A percentile compares a stretch with the other conserved stretches of the same genome.
These are phyloP conservation scores for Hapalemur alaotrensis DNA, from an alignment of 2,797 vertebrate species.

Conservation along the genomic window DNA sequence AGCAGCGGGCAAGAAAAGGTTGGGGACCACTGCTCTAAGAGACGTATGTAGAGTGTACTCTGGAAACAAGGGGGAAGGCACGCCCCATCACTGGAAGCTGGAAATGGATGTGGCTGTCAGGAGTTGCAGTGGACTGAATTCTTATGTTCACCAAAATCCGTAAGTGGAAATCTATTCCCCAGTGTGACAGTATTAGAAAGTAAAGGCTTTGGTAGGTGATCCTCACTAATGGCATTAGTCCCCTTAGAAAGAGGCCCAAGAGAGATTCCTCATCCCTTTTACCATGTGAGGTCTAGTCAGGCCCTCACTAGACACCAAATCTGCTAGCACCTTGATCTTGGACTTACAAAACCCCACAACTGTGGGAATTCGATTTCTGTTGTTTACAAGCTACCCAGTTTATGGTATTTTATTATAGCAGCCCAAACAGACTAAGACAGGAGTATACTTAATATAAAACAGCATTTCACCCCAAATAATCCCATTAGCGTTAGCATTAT, in stretches of 20 bases:
- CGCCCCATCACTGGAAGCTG: neutral
- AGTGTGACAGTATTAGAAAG: too few relatives aligned
- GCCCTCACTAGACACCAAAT: too few relatives aligned
- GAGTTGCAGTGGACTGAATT: neutral
- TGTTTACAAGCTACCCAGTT: neutral
- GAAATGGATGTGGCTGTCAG: neutral
- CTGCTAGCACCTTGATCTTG: neutral
- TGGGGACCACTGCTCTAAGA: neutral
- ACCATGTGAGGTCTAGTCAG: neutral
- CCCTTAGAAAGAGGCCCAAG: neutral
- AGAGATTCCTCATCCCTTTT: neutral
- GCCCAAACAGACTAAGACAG: neutral
- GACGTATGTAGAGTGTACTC: too few relatives aligned
- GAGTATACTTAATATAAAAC: neutral
- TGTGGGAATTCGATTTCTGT: neutral
- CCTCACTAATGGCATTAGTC: neutral
- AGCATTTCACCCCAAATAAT: neutral
- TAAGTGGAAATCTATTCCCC: neutral
- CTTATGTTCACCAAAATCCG: neutral
- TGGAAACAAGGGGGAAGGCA: neutral
- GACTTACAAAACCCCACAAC: neutral
- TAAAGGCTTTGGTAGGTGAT: neutral
- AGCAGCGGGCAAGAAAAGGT: too few relatives aligned
- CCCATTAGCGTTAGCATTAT: neutral
- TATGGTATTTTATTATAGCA: neutral